phyloP scores from a whole-genome alignment of 2,797 vertebrate species.

The Poecile montanus region DNA sequence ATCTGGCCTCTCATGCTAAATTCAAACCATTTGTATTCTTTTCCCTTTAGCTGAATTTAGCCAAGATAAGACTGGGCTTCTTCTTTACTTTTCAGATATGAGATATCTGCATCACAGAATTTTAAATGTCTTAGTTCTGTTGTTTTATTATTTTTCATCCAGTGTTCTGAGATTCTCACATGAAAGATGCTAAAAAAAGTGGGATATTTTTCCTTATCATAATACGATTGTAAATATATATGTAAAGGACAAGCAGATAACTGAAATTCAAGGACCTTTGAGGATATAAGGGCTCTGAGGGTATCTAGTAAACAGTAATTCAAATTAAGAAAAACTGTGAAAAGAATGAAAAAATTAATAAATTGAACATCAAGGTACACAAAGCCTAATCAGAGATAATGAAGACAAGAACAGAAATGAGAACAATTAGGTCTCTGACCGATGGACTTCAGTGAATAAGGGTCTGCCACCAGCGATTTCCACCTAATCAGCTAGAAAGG shows the following conservation, averaged over 20 bases:
- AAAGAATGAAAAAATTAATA: not conserved
- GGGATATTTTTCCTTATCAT: not conserved
- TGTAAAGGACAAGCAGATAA: not conserved
- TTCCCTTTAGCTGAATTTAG: not conserved
- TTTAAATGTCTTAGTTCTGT: not conserved
- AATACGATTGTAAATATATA: not conserved
- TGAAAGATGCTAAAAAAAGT: not conserved
- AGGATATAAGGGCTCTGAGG: not conserved
- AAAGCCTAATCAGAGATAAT: not conserved
- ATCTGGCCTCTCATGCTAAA: not conserved
- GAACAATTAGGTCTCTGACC: not conserved
- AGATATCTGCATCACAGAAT: not conserved
- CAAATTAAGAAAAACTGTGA: not conserved
- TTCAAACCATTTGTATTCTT: not conserved
- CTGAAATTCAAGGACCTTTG: not conserved
- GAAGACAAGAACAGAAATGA: not conserved
- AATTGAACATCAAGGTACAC: not conserved
- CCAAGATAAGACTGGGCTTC: not conserved
- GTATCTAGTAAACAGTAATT: not conserved
- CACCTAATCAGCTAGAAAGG: not conserved
- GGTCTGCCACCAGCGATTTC: not conserved
- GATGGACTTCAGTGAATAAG: not conserved
- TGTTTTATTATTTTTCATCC: not conserved
- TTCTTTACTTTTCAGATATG: not conserved
- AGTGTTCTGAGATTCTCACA: not conserved